A percentile compares a stretch with the other conserved stretches of the same genome.
phyloP scores from a whole-genome alignment of 2,797 vertebrate genomes.

The Peromyscus aztecus region DNA sequence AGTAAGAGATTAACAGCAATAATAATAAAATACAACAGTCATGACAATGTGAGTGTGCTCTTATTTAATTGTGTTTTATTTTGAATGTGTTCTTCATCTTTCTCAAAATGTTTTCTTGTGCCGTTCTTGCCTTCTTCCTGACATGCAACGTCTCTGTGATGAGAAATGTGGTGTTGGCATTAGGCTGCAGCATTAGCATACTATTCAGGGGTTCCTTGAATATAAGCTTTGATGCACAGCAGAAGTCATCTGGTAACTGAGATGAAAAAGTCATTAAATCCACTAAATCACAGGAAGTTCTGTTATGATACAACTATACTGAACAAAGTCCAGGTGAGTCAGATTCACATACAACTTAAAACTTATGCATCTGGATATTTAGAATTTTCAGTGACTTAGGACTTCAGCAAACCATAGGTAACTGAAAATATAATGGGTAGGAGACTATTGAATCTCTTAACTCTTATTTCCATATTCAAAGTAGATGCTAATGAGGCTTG shows the following conservation, averaged over 20 bases:
- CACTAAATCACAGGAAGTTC: neutral
- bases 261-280: neutral
- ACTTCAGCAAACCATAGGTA: neutral
- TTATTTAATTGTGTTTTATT: neutral
- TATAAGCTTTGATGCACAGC: neutral
- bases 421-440: neutral
- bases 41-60: neutral
- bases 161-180: neutral
- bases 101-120: neutral
- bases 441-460: neutral
- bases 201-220: neutral
- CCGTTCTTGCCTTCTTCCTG: neutral
- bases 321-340: neutral
- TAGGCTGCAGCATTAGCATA: neutral
- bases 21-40: neutral
- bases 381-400: neutral
- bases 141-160: neutral
- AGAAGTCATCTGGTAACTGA: neutral
- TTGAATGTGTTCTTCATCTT: neutral
- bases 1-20: neutral
- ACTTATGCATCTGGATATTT: neutral
- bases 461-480: neutral
- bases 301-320: neutral
- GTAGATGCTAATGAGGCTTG: neutral
- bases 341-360: neutral